Evolutionary conservation across 2,113 vertebrate species (phyloP), one percentile per base, ranked within the genome.

Genomic region (Salvator merianae): DNA sequence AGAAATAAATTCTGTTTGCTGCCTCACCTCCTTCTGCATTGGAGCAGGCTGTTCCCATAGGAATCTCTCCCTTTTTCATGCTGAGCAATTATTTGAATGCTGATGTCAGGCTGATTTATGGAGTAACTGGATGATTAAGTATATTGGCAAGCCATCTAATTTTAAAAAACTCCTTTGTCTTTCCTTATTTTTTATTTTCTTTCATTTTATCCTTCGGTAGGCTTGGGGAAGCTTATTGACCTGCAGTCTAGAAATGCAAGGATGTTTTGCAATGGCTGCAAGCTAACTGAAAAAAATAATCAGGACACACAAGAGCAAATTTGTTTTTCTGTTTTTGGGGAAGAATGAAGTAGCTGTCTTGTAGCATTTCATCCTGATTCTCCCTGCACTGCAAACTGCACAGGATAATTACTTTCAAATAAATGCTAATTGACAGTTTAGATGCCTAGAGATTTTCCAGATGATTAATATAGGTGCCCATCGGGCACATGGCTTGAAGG

Each of bases 381-480:
- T 50, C 83, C 69, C 83, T 81, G 65, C 88, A 91, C 83, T 38
- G 70, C 0, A 0, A 71, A 43, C 77, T 82, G 76, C 0, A 0
- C 68, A 34, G 53, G 4, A 0, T 89, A 90, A 92, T 92, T 91
- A 88, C 83, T 89, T 89, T 50, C 81, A 87, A 85, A 91, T 40
- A 30, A 76, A 53, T 90, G 80, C 89, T 89, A 91, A 90, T 83
- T 88, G 86, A 90, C 86, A 91, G 84, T 79, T 91, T 90, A 86
- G 88, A 84, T 93, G 90, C 90, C 86, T 4, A 1, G 80, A 89
- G 88, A 84, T 82, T 28, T 0, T 65, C 90, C 82, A 84, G 85
- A 81, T 85, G 84, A 91, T 95, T 93, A 90, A 93, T 92, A 91
- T 87, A 55, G 59, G 18, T 85, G 84, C 87, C 87, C 86, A 63